These are phyloP conservation scores for Sebastes cheni DNA, from an alignment of 2,797 vertebrate species.

Conservation along the genomic window DNA sequence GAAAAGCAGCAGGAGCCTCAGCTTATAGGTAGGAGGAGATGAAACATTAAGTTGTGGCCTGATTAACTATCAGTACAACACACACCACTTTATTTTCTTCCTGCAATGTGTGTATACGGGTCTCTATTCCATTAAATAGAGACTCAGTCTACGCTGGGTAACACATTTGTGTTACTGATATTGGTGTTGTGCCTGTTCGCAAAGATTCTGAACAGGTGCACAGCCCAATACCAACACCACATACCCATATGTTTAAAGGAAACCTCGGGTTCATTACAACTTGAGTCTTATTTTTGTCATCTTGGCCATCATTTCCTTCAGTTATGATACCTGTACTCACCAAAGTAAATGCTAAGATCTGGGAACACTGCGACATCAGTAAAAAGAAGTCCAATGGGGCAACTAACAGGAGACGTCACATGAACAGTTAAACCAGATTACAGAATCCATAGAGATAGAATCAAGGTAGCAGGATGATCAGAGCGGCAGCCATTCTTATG, in stretches of 20 bases:
- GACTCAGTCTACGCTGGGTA: neutral
- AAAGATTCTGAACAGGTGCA: neutral
- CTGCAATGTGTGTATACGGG: neutral
- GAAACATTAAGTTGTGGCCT: constrained; percentile 73
- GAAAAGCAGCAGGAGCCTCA: constrained; percentile 41
- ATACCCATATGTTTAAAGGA: neutral
- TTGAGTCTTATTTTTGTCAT: neutral
- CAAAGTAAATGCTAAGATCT: neutral
- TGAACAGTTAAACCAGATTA: neutral
- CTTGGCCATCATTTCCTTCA: neutral
- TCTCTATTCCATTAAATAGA: neutral
- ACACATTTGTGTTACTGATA: neutral
- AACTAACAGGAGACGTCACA: neutral
- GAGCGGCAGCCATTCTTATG: too few species aligned
- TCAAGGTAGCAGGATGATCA: too few species aligned
- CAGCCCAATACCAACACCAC: neutral
- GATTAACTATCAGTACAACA: constrained; percentile 70
- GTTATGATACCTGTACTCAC: neutral
- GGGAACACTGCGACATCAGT: neutral
- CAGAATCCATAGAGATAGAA: neutral
- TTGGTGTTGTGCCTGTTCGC: neutral
- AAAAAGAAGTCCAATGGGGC: neutral
- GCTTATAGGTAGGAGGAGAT: constrained; percentile 56
- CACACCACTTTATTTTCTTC: neutral
- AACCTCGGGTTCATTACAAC: neutral